Conservation (phyloP, 2,888 invertebrate species). For the Caprella mutica region DNA sequence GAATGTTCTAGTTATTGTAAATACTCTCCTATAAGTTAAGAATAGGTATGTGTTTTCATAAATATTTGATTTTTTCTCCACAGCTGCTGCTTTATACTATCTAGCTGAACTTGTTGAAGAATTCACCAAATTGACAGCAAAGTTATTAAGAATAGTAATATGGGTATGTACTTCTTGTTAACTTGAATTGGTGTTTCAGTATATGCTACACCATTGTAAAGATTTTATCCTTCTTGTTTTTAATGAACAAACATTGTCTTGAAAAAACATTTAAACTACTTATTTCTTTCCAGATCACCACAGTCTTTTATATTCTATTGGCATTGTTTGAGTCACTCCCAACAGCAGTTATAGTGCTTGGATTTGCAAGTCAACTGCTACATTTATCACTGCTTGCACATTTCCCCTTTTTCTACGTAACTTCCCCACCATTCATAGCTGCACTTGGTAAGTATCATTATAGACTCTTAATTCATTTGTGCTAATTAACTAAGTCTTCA, state of each 20-base stretch:
- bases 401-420: constrained; percentile 67
- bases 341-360: constrained; percentile 54
- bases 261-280: too few species aligned
- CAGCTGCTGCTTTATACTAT: constrained; percentile 34
- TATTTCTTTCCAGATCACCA: constrained; percentile 23
- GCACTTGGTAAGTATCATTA: constrained; percentile 49
- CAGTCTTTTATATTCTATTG: constrained; percentile 55
- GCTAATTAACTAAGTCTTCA: too few species aligned
- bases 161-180: constrained; percentile 19
- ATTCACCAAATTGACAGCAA: constrained; percentile 28
- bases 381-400: constrained; percentile 62
- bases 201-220: too few species aligned
- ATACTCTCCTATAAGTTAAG: too few species aligned
- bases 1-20: too few species aligned
- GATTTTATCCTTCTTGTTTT: too few species aligned
- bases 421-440: constrained; percentile 60
- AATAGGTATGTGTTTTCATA: neutral
- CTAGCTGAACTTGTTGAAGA: constrained; percentile 33
- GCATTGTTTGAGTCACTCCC: constrained; percentile 72
- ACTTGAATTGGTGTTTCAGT: neutral
- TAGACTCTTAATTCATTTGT: neutral
- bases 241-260: too few species aligned
- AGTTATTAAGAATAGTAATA: constrained; percentile 24
- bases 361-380: constrained; percentile 59
- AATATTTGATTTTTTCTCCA: too few species aligned